A percentile compares a stretch with the other conserved stretches of the same genome.
Evolutionary conservation across 53 echinoderm and acorn worm genomes (phyloP).

Genomic region (Apostichopus leukothele): DNA sequence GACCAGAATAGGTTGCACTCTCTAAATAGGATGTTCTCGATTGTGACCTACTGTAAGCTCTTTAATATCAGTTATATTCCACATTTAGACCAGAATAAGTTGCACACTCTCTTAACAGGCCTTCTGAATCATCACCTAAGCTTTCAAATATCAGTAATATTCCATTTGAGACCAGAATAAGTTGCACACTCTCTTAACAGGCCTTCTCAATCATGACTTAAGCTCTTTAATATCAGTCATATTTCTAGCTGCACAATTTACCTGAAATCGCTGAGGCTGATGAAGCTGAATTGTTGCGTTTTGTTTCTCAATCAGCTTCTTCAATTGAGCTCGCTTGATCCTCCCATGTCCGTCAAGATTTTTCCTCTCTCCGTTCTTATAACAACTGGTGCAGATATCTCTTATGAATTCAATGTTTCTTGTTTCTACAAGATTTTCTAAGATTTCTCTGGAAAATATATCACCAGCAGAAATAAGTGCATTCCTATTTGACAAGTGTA

Average conservation of each 20-base stretch:
- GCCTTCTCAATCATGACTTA: no score
- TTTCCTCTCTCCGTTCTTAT: conserved; percentile 46
- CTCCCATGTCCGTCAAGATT: conserved; percentile 51
- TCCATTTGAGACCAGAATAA: no score
- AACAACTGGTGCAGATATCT: conserved; percentile 69
- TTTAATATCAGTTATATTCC: no score
- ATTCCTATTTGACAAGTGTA: conserved; percentile 58
- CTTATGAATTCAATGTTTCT: conserved; percentile 55
- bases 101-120: no score
- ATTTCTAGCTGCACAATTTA: not conserved
- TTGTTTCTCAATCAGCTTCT: conserved; percentile 64
- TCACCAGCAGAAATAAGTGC: conserved; percentile 24
- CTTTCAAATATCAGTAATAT: no score
- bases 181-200: no score
- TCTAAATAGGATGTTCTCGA: no score
- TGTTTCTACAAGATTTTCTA: conserved; percentile 57
- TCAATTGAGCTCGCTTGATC: conserved; percentile 58
- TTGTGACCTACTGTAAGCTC: no score
- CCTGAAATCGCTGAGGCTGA: conserved; percentile 94
- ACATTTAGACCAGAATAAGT: no score
- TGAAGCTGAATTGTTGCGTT: conserved; percentile 87
- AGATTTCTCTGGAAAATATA: conserved; percentile 59
- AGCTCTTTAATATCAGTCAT: not conserved
- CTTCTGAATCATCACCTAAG: no score
- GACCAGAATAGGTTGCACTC: no score